A percentile compares a stretch with the other conserved stretches of the same genome.
Conservation (phyloP, 1,140 invertebrate genomes). For the Tetramorium alpestre region DNA sequence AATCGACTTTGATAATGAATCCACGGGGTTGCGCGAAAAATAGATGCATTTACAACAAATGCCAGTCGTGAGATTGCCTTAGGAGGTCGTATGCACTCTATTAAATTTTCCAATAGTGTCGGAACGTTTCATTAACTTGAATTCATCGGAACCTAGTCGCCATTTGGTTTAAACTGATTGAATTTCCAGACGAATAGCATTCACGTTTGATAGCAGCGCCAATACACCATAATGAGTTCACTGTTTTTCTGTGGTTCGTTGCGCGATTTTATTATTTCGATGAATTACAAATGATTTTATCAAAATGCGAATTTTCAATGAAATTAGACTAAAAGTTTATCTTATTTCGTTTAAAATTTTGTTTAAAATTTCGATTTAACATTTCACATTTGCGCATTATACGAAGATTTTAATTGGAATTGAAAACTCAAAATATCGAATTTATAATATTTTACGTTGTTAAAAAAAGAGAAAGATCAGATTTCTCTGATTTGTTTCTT, state of each 20-base stretch:
- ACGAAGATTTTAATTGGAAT: background rate
- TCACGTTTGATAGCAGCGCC: constrained; percentile 37
- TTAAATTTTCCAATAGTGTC: constrained; percentile 70
- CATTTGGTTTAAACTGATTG: constrained; percentile 65
- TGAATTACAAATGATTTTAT: constrained; percentile 36
- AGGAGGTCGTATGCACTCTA: constrained; percentile 53
- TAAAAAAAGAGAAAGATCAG: background rate
- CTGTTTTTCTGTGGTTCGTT: constrained; percentile 19
- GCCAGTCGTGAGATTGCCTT: constrained; percentile 60
- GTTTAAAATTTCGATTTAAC: background rate
- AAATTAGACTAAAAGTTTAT: background rate
- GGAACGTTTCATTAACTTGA: constrained; percentile 71
- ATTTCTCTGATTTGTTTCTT: background rate
- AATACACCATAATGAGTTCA: constrained; percentile 30
- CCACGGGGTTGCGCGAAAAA: constrained; percentile 27
- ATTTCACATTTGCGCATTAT: background rate
- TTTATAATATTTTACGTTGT: background rate
- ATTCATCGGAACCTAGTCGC: constrained; percentile 29
- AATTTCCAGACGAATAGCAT: constrained; percentile 51
- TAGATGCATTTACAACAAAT: constrained; percentile 48
- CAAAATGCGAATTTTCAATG: background rate
- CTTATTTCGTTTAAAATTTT: background rate
- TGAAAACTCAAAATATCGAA: background rate
- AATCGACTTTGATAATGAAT: constrained; percentile 61
- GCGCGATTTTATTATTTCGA: constrained; percentile 44